Evolutionary conservation across 1,140 invertebrate genomes (phyloP), one percentile per base, ranked within the genome.

Genomic region (Maconellicoccus hirsutus): DNA sequence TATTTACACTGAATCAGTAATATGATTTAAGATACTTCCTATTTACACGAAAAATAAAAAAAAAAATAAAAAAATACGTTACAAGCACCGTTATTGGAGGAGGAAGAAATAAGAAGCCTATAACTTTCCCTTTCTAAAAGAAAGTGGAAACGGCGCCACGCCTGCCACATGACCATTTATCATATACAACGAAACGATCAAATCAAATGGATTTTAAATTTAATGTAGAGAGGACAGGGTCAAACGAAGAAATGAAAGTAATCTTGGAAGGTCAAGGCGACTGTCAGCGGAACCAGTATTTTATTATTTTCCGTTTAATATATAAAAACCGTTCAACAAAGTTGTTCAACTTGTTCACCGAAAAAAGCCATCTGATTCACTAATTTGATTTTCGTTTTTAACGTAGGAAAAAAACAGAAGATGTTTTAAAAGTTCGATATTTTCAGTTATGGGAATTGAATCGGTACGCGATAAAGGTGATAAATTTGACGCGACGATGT

Each of bases 61-160:
- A n/a, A n/a, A n/a, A n/a, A n/a, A n/a, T n/a, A 33, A 52, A 52
- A 52, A 52, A 52, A 52, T 52, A 52, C 42, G 42, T 52, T 23
- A 23, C 25, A 26, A 66, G 10, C 61, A 66, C 61, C 61, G 61
- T 66, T 66, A 66, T 66, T 66, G 25, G 21, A 52, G 42, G 25
- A 66, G 61, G 61, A 66, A 66, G 61, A 66, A 66, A 26, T 12
- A 33, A 25, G 25, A 66, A 25, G 61, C 61, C 61, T 66, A 33
- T 66, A 66, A 23, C 25, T 66, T 66, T 26, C 61, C 61, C 25
- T 66, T 66, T 26, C 22, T 25, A 66, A 23, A 66, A 66, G 61
- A 66, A 66, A 66, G 61, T 66, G 25, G 61, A 66, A 66, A 25
- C 61, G 61, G 25, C 61, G 61, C 61, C 61, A 66, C 61, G 61